Evolutionary conservation across 2,797 vertebrate species (phyloP).

Genomic region (Threskiornis aethiopicus): DNA sequence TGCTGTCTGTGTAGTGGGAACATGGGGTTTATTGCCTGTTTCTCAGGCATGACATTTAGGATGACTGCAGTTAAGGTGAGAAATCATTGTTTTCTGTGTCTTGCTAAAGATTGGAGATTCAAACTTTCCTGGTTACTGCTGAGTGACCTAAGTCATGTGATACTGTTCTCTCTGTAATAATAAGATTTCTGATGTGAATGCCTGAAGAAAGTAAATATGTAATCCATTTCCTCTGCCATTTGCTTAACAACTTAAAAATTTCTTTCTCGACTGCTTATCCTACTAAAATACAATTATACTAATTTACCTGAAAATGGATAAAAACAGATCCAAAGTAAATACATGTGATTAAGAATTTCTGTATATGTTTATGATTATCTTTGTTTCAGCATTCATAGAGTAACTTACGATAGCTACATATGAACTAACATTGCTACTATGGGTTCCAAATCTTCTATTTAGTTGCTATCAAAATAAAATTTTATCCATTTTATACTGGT

Average conservation of each 20-base stretch:
- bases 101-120: not conserved
- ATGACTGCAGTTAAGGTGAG: not conserved
- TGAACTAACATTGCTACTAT: not conserved
- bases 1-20: not conserved
- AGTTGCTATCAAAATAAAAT: not conserved
- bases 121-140: not conserved
- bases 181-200: not conserved
- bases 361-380: not conserved
- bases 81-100: not conserved
- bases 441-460: not conserved
- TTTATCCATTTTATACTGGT: not conserved
- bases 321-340: not conserved
- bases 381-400: not conserved
- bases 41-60: not conserved
- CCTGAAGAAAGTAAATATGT: not conserved
- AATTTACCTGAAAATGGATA: not conserved
- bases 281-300: not conserved
- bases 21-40: not conserved
- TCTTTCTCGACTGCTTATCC: not conserved
- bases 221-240: not conserved
- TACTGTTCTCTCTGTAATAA: not conserved
- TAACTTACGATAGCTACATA: not conserved
- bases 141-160: not conserved
- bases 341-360: not conserved
- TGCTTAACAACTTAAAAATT: not conserved